Evolutionary conservation across 2,113 vertebrate genomes (phyloP).

Genomic region (Cryptotis parvus): DNA sequence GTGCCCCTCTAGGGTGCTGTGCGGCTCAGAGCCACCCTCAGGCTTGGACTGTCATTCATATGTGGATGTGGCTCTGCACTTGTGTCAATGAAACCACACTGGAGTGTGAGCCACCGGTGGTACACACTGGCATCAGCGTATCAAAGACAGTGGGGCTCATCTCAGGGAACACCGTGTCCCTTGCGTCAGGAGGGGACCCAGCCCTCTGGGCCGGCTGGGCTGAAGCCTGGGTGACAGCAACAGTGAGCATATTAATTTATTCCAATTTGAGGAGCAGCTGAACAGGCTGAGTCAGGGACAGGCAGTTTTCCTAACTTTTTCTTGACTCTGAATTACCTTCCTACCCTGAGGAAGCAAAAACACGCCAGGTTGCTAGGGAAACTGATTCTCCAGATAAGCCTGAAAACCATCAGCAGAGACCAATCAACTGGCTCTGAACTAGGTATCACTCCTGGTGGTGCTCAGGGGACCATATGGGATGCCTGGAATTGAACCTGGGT

Average conservation of each 20-base stretch:
- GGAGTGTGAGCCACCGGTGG: background rate
- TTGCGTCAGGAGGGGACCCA: background rate
- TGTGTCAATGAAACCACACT: background rate
- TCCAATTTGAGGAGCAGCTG: fast-evolving
- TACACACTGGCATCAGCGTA: no score
- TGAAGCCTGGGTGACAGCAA: background rate
- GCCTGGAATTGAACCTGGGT: no score
- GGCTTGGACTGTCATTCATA: background rate
- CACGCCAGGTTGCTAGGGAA: background rate
- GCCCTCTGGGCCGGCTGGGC: background rate
- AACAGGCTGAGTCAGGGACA: fast-evolving
- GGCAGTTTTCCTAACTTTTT: background rate
- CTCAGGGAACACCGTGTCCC: fast-evolving
- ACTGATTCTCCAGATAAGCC: background rate
- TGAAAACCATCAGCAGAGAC: background rate
- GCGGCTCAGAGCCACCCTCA: fast-evolving
- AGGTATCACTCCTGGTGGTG: background rate
- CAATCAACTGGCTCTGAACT: background rate
- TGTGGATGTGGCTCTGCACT: background rate
- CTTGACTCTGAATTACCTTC: background rate
- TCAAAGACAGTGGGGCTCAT: background rate
- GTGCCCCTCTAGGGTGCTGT: background rate
- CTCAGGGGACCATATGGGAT: no score
- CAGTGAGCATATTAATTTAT: background rate
- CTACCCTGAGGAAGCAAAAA: background rate